Conservation (phyloP, 2,113 vertebrate species). For the Dromaius novaehollandiae region DNA sequence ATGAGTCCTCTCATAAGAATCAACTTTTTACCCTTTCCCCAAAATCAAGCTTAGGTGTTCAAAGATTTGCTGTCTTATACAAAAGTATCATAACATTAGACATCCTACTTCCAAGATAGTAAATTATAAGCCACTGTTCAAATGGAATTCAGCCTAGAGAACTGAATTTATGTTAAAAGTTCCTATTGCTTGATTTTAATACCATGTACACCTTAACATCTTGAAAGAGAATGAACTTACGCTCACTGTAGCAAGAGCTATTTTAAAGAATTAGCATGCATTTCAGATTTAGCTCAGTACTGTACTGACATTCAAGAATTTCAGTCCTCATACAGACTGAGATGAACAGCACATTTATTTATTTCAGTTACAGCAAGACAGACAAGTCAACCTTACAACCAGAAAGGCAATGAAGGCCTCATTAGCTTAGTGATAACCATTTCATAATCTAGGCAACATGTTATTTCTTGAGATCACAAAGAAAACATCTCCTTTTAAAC, state of each 20-base stretch:
- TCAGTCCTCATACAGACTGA: conserved; percentile 82
- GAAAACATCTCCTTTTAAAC: conserved; percentile 36
- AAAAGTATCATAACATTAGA: background rate
- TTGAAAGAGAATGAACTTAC: background rate
- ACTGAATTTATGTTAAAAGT: background rate
- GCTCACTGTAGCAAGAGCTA: background rate
- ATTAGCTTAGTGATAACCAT: conserved; percentile 53
- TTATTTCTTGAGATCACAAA: conserved; percentile 62
- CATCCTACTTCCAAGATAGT: background rate
- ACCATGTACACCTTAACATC: background rate
- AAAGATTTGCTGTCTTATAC: background rate
- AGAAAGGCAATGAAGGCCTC: conserved; percentile 69
- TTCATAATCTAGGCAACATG: conserved; percentile 47
- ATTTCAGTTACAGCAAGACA: conserved; percentile 72
- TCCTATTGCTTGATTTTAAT: background rate
- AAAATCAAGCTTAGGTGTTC: background rate
- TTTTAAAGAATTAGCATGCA: background rate
- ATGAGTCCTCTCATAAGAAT: background rate
- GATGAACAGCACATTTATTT: conserved; percentile 83
- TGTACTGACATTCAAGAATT: conserved; percentile 74
- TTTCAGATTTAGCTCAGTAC: conserved; percentile 48
- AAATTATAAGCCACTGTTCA: background rate
- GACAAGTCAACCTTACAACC: conserved; percentile 74
- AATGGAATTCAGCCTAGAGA: background rate
- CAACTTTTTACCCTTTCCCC: background rate